A percentile compares a stretch with the other conserved stretches of the same genome.
phyloP scores from a whole-genome alignment of 2,797 vertebrate species.

The Otolemur crassicaudatus region DNA sequence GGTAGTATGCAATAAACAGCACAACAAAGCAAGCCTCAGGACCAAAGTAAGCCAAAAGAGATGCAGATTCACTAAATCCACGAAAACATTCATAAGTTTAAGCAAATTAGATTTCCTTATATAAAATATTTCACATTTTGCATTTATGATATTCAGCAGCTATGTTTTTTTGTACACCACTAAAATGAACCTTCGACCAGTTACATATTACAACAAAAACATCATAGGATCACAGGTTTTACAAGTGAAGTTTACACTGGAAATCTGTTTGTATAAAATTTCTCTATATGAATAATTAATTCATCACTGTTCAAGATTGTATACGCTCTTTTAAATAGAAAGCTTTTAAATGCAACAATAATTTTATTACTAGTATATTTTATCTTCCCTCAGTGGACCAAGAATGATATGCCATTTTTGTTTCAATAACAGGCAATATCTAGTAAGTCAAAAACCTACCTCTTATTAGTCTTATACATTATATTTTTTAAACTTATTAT shows the following conservation, averaged over 20 bases:
- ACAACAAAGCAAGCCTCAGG: constrained; percentile 18
- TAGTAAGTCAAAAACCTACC: neutral
- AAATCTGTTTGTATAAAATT: constrained; percentile 56
- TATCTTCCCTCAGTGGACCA: constrained; percentile 23
- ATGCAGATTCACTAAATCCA: neutral
- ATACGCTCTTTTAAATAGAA: constrained; percentile 32
- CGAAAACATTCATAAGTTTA: neutral
- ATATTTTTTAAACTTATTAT: constrained; percentile 42
- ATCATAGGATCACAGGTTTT: constrained; percentile 35
- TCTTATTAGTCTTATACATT: neutral
- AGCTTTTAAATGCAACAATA: constrained; percentile 46
- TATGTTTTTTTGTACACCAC: constrained; percentile 7
- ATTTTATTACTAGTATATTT: neutral
- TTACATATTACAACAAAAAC: constrained; percentile 37
- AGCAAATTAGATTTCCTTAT: constrained; percentile 20
- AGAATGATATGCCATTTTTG: constrained; percentile 45
- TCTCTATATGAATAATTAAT: constrained; percentile 39
- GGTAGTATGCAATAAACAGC: constrained; percentile 75
- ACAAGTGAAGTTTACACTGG: neutral
- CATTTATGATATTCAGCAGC: neutral
- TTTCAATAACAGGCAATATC: constrained; percentile 33
- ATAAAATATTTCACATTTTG: neutral
- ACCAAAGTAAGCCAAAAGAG: constrained; percentile 57
- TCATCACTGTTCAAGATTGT: constrained; percentile 17
- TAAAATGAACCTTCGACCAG: constrained; percentile 14